Conservation (phyloP, 2,797 vertebrate species). For the Novumbra hubbsi region DNA sequence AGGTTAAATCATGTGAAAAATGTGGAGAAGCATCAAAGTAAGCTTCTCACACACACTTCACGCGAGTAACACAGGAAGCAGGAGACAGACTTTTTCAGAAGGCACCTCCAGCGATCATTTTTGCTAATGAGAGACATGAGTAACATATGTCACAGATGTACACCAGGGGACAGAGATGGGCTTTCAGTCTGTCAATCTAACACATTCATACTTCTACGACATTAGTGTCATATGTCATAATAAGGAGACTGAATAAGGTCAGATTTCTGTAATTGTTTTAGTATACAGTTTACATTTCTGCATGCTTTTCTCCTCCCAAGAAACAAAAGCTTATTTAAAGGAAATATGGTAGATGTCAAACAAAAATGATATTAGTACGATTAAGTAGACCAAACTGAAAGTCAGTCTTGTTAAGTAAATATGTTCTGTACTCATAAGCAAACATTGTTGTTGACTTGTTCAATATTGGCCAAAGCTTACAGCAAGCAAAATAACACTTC, state of each 20-base stretch:
- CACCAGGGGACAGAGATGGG: conserved; percentile 58
- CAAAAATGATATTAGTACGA: too few relatives aligned
- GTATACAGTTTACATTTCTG: conserved; percentile 21
- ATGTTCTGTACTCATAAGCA: too few relatives aligned
- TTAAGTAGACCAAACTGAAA: too few relatives aligned
- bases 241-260: conserved; percentile 46
- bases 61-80: neutral
- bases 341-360: too few relatives aligned
- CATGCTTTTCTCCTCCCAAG: too few relatives aligned
- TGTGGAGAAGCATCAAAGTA: conserved; percentile 58
- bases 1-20: conserved; percentile 58
- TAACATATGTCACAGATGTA: conserved; percentile 71
- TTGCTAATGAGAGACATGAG: conserved; percentile 76
- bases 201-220: conserved; percentile 67
- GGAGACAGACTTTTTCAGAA: conserved; percentile 15
- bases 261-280: conserved; percentile 24
- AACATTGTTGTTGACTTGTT: too few relatives aligned
- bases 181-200: conserved; percentile 71
- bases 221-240: conserved; percentile 51
- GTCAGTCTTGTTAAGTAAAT: too few relatives aligned
- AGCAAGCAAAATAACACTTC: too few relatives aligned
- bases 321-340: too few relatives aligned
- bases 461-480: too few relatives aligned
- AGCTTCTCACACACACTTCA: conserved; percentile 51
- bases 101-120: conserved; percentile 70